Percentiles rank a stretch among this genome's conserved stretches.
phyloP scores from a whole-genome alignment of 2,797 vertebrate species.

The Sebastes matsubarae region DNA sequence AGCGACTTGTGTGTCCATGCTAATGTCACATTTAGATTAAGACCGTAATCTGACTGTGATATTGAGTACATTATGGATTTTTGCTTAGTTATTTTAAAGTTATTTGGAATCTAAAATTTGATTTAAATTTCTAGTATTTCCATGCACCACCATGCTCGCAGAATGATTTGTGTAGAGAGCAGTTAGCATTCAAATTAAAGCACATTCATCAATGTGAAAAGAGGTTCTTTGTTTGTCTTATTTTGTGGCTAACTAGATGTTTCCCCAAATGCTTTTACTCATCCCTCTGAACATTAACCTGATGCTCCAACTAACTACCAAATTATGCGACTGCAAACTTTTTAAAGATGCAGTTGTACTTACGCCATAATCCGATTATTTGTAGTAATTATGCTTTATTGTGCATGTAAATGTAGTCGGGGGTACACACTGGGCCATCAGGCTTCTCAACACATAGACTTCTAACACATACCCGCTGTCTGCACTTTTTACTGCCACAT shows the following conservation, averaged over 20 bases:
- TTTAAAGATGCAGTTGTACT: background rate
- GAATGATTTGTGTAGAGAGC: background rate
- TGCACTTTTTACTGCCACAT: too few species aligned
- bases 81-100: too few species aligned
- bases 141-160: background rate
- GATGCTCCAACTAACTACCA: too few species aligned
- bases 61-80: background rate
- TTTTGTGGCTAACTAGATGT: background rate
- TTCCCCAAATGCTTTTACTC: too few species aligned
- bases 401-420: too few species aligned
- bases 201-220: background rate
- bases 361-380: background rate
- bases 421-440: too few species aligned
- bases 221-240: background rate
- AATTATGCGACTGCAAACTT: background rate
- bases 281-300: too few species aligned
- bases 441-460: too few species aligned
- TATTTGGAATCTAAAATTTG: background rate
- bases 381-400: too few species aligned
- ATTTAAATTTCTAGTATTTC: background rate
- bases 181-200: background rate
- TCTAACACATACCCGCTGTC: too few species aligned
- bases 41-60: background rate
- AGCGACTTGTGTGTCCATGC: background rate
- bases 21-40: background rate